phyloP scores from a whole-genome alignment of 2,113 vertebrate genomes.

The Setophaga coronata region DNA sequence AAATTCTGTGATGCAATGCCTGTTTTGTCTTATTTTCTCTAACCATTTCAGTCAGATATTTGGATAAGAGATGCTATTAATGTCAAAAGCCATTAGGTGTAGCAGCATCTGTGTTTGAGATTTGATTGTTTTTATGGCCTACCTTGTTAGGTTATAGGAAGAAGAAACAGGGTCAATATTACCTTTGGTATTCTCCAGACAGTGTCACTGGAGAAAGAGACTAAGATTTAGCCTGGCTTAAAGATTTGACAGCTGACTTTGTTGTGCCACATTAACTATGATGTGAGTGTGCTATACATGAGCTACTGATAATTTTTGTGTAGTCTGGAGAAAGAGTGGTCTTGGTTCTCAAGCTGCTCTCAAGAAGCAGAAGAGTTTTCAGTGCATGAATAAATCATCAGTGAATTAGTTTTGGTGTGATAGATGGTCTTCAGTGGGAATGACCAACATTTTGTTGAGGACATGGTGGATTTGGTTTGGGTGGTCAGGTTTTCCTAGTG shows the following conservation, averaged over 20 bases:
- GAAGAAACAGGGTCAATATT: neutral
- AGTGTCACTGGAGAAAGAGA: neutral
- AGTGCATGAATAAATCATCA: constrained; percentile 6
- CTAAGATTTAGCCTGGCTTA: neutral
- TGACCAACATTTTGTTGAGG: neutral
- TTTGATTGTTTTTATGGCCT: neutral
- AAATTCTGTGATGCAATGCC: neutral
- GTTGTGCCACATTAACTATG: neutral
- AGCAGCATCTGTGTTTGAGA: neutral
- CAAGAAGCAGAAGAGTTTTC: neutral
- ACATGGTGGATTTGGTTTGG: accelerated
- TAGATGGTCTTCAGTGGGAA: neutral
- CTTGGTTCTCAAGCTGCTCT: constrained; percentile 7
- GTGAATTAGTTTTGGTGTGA: neutral
- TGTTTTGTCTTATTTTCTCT: neutral
- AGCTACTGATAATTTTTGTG: constrained; percentile 26
- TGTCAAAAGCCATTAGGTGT: neutral
- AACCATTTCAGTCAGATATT: neutral
- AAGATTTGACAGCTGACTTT: constrained; percentile 1
- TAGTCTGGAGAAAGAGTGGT: neutral
- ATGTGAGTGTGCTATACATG: constrained; percentile 3
- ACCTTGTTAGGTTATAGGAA: neutral
- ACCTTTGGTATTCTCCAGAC: neutral
- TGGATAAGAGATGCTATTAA: neutral
- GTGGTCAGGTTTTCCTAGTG: accelerated